Conservation (phyloP, 2,113 vertebrate genomes). For the Tichodroma muraria region DNA sequence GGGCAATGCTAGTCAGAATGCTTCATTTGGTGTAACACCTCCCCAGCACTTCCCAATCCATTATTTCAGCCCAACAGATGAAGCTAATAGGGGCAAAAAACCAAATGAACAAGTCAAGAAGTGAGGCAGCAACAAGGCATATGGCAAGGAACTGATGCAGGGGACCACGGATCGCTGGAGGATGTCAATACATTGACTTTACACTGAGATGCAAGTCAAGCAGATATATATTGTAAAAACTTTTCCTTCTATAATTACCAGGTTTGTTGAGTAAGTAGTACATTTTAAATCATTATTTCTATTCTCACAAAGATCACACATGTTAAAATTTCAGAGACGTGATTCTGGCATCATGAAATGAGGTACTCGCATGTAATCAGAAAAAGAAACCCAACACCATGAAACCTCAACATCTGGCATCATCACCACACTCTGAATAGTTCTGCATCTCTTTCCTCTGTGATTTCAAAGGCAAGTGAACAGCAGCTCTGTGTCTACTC, state of each 20-base stretch:
- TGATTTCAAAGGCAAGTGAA: neutral
- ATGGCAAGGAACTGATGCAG: neutral
- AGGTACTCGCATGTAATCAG: neutral
- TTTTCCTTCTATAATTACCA: neutral
- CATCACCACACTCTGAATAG: neutral
- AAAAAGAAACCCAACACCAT: neutral
- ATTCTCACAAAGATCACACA: neutral
- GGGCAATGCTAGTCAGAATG: accelerated
- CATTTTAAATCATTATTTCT: neutral
- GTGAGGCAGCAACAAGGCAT: neutral
- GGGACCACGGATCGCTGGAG: accelerated
- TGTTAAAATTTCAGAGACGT: neutral
- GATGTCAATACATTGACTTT: neutral
- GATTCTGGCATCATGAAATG: neutral
- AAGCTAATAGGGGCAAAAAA: neutral
- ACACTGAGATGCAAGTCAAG: neutral
- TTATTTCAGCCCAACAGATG: neutral
- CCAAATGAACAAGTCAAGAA: neutral
- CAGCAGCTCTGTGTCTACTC: neutral
- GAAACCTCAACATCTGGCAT: neutral
- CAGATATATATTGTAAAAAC: neutral
- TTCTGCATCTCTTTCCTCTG: neutral
- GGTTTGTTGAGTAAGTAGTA: neutral
- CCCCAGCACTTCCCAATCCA: neutral
- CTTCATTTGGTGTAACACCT: neutral